Conservation (phyloP, 2,888 invertebrate genomes). For the Pterobdella sp. region DNA sequence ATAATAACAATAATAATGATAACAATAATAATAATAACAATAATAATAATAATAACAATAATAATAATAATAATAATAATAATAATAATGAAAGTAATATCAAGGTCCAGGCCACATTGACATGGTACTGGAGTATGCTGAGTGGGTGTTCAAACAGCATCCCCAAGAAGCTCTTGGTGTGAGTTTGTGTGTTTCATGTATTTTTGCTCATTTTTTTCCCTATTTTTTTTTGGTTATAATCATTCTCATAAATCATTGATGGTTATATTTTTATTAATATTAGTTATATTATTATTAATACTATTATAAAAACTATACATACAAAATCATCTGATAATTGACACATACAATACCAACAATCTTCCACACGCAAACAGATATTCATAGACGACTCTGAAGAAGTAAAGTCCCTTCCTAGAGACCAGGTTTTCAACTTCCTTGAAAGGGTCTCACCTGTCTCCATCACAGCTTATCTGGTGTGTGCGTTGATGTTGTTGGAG, state of each 20-base stretch:
- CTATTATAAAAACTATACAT: too few species aligned
- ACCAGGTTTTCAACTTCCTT: conserved; percentile 78
- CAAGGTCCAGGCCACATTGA: not conserved
- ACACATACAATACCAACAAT: too few species aligned
- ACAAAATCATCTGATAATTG: too few species aligned
- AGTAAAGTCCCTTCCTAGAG: conserved; percentile 79
- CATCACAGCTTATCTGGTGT: conserved; percentile 76
- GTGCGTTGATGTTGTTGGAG: conserved; percentile 33
- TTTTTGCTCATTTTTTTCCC: not conserved
- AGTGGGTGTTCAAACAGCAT: conserved; percentile 12
- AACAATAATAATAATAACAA: too few species aligned
- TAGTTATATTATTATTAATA: too few species aligned
- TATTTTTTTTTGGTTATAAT: not conserved
- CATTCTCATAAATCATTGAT: not conserved
- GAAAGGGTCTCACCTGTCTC: conserved; percentile 70
- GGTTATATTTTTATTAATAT: too few species aligned
- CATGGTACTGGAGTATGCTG: conserved; percentile 1
- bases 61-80: too few species aligned
- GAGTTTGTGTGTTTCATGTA: not conserved
- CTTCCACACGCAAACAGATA: conserved; percentile 52
- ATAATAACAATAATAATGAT: too few species aligned
- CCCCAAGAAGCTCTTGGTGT: conserved; percentile 9
- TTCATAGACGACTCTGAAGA: conserved; percentile 78
- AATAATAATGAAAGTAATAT: not conserved
- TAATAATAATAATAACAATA: too few species aligned